Conservation (phyloP, 2,888 invertebrate species). For the Drosophila meridionalis region DNA sequence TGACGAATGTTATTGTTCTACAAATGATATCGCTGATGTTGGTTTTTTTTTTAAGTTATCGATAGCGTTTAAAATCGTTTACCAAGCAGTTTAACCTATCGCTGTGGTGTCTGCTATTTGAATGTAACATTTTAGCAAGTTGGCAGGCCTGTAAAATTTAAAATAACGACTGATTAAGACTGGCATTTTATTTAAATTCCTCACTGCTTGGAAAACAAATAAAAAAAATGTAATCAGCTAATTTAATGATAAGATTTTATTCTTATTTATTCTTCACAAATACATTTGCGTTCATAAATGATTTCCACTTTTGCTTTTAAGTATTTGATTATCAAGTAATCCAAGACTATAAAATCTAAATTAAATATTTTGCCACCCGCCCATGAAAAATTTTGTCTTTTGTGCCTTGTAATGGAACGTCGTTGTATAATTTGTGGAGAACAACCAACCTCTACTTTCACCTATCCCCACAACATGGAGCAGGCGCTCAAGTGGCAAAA, state of each 20-base stretch:
- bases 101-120: not conserved
- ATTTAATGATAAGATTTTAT: not conserved
- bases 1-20: slow-evolving; percentile 28
- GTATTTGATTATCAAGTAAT: slow-evolving; percentile 10
- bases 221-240: not conserved
- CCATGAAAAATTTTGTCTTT: slow-evolving; percentile 30
- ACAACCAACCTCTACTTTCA: slow-evolving; percentile 32
- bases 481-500: slow-evolving; percentile 60
- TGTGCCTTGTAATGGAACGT: slow-evolving; percentile 54
- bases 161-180: not conserved
- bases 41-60: slow-evolving; percentile 10
- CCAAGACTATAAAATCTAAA: slow-evolving; percentile 46
- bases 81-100: not conserved
- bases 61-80: slow-evolving; percentile 12
- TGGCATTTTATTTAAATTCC: too few relatives aligned
- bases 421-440: slow-evolving; percentile 63
- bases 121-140: not conserved
- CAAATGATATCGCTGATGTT: slow-evolving; percentile 9
- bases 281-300: not conserved
- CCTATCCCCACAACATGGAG: slow-evolving; percentile 39
- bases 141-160: not conserved
- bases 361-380: slow-evolving; percentile 21
- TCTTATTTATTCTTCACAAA: not conserved
- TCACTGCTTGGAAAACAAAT: not conserved
- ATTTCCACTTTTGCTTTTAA: not conserved